Percentiles rank a stretch among this genome's conserved stretches.
Conservation (phyloP, 2,113 vertebrate genomes). For the Leptobrachium ailaonicum region DNA sequence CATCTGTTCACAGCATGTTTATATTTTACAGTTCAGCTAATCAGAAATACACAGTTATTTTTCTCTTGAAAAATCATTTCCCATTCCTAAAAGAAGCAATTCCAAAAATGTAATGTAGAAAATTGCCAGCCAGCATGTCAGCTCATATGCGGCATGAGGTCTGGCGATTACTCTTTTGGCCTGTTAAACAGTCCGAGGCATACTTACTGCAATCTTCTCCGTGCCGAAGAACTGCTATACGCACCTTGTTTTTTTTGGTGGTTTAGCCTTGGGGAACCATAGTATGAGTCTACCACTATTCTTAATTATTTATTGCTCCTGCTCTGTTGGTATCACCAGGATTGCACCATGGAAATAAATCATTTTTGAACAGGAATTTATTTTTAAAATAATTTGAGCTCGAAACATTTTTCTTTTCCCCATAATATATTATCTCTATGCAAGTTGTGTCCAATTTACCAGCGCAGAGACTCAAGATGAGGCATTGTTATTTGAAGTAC, state of each 20-base stretch:
- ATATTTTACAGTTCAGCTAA: constrained; percentile 45
- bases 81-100: constrained; percentile 33
- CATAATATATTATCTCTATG: too few species aligned
- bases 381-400: too few species aligned
- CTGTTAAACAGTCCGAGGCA: constrained; percentile 10
- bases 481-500: too few species aligned
- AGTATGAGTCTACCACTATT: too few species aligned
- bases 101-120: constrained; percentile 38
- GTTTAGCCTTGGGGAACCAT: too few species aligned
- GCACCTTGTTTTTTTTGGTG: too few species aligned
- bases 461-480: too few species aligned
- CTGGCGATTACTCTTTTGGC: constrained; percentile 23
- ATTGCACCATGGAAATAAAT: too few species aligned
- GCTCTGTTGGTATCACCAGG: background rate
- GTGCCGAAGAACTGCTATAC: too few species aligned
- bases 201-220: background rate
- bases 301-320: background rate
- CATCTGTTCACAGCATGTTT: constrained; percentile 42
- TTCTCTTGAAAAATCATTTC: constrained; percentile 31
- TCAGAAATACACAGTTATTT: constrained; percentile 46
- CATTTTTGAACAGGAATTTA: too few species aligned
- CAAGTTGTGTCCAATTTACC: too few species aligned
- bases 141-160: background rate
- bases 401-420: too few species aligned
- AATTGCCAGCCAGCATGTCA: constrained; percentile 22